Percentiles rank a stretch among this genome's conserved stretches.
Evolutionary conservation across 2,888 invertebrate species (phyloP).

Genomic region (Drosophila mulleri): DNA sequence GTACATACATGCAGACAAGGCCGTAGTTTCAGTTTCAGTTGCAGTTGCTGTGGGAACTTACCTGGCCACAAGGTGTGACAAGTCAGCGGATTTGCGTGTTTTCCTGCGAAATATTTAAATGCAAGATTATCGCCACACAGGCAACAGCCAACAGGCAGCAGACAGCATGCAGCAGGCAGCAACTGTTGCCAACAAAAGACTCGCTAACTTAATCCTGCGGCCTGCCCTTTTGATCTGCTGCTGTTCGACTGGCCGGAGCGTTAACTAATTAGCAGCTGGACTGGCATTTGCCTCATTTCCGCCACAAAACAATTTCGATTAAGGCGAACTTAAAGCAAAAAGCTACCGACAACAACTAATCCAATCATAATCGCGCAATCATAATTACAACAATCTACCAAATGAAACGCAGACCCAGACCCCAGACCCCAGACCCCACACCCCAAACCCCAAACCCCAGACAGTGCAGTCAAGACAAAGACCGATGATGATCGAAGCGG

Average conservation of each 20-base stretch:
- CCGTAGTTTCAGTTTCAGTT: slow-evolving; percentile 33
- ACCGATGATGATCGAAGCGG: slow-evolving; percentile 44
- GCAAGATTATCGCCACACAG: slow-evolving; percentile 67
- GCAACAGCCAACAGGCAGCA: slow-evolving; percentile 13
- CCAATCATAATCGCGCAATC: slow-evolving; percentile 78
- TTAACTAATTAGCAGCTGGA: slow-evolving; percentile 74
- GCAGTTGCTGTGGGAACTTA: slow-evolving; percentile 43
- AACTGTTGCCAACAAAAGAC: slow-evolving; percentile 47
- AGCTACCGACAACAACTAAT: slow-evolving; percentile 71
- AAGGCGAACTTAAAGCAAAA: slow-evolving; percentile 55
- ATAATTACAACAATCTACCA: slow-evolving; percentile 75
- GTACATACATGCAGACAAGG: slow-evolving; percentile 26
- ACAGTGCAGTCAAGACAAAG: slow-evolving; percentile 21
- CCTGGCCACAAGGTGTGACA: slow-evolving; percentile 77
- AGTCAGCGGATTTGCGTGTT: slow-evolving; percentile 81
- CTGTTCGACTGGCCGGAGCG: slow-evolving; percentile 32
- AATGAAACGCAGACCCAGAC: slow-evolving; percentile 53
- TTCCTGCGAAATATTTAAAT: slow-evolving; percentile 79
- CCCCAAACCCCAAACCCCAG: slow-evolving; percentile 17
- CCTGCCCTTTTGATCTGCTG: slow-evolving; percentile 54
- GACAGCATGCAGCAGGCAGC: slow-evolving; percentile 3
- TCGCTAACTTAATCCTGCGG: slow-evolving; percentile 71
- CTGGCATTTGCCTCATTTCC: slow-evolving; percentile 65
- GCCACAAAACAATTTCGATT: slow-evolving; percentile 74
- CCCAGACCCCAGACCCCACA: not conserved